Conservation (phyloP, 2,113 vertebrate species). For the Elanoides forficatus region DNA sequence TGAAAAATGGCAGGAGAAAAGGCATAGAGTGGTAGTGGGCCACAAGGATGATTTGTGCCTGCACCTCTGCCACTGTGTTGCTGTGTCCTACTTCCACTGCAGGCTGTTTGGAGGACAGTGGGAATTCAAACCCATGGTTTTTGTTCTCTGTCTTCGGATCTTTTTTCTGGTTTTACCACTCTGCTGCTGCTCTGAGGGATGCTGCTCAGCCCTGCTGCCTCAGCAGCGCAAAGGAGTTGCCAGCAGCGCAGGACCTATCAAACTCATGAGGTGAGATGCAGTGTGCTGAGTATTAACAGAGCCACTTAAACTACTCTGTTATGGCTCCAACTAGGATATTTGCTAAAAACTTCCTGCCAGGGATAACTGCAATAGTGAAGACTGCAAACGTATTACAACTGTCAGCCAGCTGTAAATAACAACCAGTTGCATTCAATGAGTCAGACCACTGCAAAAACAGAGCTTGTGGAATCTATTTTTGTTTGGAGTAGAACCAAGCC, state of each 20-base stretch:
- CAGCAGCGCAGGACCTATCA: neutral
- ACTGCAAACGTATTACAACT: neutral
- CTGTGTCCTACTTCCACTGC: neutral
- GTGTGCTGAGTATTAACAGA: neutral
- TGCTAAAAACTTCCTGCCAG: neutral
- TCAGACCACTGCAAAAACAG: neutral
- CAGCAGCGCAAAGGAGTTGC: neutral
- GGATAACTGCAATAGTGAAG: neutral
- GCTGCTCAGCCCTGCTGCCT: neutral
- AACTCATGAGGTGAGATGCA: neutral
- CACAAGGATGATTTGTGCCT: neutral
- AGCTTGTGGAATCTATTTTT: neutral
- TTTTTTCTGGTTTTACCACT: neutral
- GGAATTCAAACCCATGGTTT: neutral
- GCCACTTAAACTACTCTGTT: neutral
- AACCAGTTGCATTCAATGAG: neutral
- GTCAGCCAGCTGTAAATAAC: conserved; percentile 1
- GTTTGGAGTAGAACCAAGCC: neutral
- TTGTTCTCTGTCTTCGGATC: neutral
- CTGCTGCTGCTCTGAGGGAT: neutral
- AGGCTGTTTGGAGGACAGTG: neutral
- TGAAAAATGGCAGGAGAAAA: neutral
- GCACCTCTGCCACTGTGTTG: neutral
- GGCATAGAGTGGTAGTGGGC: neutral
- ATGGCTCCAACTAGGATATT: neutral